phyloP scores from a whole-genome alignment of 2,797 vertebrate species.

The Aplochiton taeniatus region DNA sequence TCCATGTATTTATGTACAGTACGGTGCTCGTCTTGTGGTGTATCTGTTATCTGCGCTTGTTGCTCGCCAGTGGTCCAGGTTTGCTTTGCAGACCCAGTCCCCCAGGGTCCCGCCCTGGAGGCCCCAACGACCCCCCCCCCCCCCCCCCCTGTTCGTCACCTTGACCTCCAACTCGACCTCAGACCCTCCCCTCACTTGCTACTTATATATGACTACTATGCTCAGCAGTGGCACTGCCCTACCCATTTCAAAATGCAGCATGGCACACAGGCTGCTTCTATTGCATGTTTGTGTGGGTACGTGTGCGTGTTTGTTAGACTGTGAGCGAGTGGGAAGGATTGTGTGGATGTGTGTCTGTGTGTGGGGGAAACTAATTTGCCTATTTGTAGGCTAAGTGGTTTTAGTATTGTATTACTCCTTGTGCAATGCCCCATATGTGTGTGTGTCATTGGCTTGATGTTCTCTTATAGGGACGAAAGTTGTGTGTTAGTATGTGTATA shows the following conservation, averaged over 20 bases:
- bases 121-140: conserved; percentile 4
- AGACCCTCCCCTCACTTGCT: conserved; percentile 48
- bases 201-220: conserved; percentile 63
- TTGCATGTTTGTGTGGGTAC: conserved; percentile 71
- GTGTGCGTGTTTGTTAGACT: conserved; percentile 52
- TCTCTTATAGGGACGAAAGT: conserved; percentile 67
- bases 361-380: conserved; percentile 65
- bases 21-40: conserved; percentile 78
- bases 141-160: not conserved
- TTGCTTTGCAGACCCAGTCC: conserved; percentile 66
- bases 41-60: conserved; percentile 72
- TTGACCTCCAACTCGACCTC: conserved; percentile 3
- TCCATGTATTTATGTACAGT: conserved; percentile 76
- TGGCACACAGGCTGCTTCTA: conserved; percentile 70
- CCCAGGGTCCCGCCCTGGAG: conserved; percentile 50
- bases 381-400: conserved; percentile 69
- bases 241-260: conserved; percentile 69
- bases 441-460: conserved; percentile 70
- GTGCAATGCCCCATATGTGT: conserved; percentile 63
- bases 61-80: conserved; percentile 69
- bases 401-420: conserved; percentile 74
- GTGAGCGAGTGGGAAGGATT: conserved; percentile 6
- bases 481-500: conserved; percentile 55
- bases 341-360: conserved; percentile 6
- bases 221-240: conserved; percentile 67